A percentile compares a stretch with the other conserved stretches of the same genome.
Evolutionary conservation across 2,888 invertebrate genomes (phyloP).

Genomic region (Lithophane leautieri): DNA sequence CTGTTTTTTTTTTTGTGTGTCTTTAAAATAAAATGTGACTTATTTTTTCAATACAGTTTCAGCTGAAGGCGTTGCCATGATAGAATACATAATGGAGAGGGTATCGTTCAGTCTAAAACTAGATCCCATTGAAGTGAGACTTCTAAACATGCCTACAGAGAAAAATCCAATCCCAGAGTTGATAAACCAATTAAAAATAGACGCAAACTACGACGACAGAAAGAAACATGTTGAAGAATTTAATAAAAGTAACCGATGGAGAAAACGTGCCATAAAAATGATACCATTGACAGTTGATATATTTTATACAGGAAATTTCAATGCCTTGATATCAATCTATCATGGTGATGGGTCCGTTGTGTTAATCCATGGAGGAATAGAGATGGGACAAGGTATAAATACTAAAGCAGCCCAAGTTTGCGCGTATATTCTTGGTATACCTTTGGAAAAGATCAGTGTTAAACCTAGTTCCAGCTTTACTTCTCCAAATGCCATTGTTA

Average conservation of each 20-base stretch:
- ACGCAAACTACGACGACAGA: conserved; percentile 88
- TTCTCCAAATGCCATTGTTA: conserved; percentile 91
- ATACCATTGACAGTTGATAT: conserved; percentile 92
- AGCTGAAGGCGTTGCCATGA: conserved; percentile 91
- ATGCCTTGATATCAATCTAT: conserved; percentile 92
- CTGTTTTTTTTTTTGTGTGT: not conserved
- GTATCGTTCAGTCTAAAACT: conserved; percentile 89
- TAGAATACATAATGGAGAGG: conserved; percentile 92
- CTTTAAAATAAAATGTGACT: not conserved
- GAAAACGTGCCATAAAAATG: conserved; percentile 92
- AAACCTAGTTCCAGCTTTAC: conserved; percentile 91
- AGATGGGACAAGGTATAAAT: conserved; percentile 95
- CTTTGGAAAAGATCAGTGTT: conserved; percentile 91
- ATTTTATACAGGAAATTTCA: conserved; percentile 88
- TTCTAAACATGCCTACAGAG: conserved; percentile 88
- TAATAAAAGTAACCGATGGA: conserved; percentile 93
- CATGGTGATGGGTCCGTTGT: conserved; percentile 92
- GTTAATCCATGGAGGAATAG: conserved; percentile 92
- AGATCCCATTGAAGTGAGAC: conserved; percentile 91
- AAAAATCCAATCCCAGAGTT: conserved; percentile 86
- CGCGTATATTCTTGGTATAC: conserved; percentile 93
- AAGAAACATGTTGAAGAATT: conserved; percentile 85
- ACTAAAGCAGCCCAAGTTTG: conserved; percentile 95
- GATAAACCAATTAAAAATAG: conserved; percentile 88
- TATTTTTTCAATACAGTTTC: conserved; percentile 80